A percentile compares a stretch with the other conserved stretches of the same genome.
Evolutionary conservation across 2,113 vertebrate species (phyloP).

Genomic region (Hippopotamus amphibius): DNA sequence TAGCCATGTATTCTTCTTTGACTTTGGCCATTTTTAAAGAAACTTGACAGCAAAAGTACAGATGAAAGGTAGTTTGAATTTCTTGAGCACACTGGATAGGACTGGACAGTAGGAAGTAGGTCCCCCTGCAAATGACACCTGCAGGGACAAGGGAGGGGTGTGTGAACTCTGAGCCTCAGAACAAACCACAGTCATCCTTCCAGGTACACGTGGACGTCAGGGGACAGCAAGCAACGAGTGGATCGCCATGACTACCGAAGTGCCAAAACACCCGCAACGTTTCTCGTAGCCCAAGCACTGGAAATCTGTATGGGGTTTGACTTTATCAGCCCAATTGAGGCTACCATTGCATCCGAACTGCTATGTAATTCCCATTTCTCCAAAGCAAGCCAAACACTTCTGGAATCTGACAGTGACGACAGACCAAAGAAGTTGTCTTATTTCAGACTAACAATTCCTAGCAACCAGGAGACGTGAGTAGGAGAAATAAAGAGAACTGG

Average conservation of each 20-base stretch:
- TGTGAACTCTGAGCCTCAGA: neutral
- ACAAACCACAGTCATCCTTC: neutral
- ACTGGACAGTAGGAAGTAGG: neutral
- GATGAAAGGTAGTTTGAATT: neutral
- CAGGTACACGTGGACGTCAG: accelerated
- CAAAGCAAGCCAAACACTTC: conserved; percentile 38
- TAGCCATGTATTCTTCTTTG: neutral
- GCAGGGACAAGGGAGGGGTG: neutral
- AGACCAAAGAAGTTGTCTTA: conserved; percentile 58
- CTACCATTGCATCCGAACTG: neutral
- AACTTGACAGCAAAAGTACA: neutral
- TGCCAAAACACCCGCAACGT: neutral
- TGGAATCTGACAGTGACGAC: conserved; percentile 47
- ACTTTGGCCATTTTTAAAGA: neutral
- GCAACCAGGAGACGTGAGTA: conserved; percentile 66
- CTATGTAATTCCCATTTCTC: neutral
- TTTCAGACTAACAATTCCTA: conserved; percentile 18
- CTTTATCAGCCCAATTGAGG: conserved; percentile 56
- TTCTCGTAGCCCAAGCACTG: no score
- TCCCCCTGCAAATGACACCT: neutral
- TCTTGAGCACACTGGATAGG: accelerated
- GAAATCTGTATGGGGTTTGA: neutral
- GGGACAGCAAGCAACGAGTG: neutral
- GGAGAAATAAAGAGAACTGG: conserved; percentile 69
- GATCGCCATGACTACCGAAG: neutral